Conservation (phyloP, 2,797 vertebrate species). For the Xenops minutus region DNA sequence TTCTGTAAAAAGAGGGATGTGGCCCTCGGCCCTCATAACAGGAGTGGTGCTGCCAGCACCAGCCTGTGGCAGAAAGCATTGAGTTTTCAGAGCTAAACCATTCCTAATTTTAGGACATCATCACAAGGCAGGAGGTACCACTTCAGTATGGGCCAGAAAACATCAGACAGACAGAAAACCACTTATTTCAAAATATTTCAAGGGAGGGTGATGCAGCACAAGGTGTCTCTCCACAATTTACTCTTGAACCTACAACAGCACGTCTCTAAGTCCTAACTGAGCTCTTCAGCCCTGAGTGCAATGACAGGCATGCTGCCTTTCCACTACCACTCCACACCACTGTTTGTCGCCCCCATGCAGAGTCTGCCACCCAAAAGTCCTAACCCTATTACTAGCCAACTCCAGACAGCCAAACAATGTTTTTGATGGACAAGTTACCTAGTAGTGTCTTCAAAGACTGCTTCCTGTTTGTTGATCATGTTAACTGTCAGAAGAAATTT, state of each 20-base stretch:
- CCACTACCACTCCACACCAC: not conserved
- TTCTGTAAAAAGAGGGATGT: not conserved
- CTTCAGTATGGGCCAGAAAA: not conserved
- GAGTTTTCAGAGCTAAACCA: not conserved
- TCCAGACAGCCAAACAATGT: not conserved
- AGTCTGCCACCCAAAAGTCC: not conserved
- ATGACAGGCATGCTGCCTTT: not conserved
- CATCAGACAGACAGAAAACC: not conserved
- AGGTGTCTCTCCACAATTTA: not conserved
- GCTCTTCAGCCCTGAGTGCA: not conserved
- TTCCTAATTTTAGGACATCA: not conserved
- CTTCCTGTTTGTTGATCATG: rapidly evolving
- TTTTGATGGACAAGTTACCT: not conserved
- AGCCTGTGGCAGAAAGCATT: not conserved
- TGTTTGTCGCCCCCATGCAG: rapidly evolving
- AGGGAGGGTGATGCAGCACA: not conserved
- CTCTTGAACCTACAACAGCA: not conserved
- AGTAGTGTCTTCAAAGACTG: not conserved
- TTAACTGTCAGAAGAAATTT: not conserved
- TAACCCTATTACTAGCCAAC: not conserved
- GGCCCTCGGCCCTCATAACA: not conserved
- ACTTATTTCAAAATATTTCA: not conserved
- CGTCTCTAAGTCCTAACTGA: not conserved
- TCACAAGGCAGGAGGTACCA: not conserved
- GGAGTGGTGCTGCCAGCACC: not conserved